Base-by-base conservation (phyloP, 1,140 invertebrate species). In the Drosophila pectinifera region DNA sequence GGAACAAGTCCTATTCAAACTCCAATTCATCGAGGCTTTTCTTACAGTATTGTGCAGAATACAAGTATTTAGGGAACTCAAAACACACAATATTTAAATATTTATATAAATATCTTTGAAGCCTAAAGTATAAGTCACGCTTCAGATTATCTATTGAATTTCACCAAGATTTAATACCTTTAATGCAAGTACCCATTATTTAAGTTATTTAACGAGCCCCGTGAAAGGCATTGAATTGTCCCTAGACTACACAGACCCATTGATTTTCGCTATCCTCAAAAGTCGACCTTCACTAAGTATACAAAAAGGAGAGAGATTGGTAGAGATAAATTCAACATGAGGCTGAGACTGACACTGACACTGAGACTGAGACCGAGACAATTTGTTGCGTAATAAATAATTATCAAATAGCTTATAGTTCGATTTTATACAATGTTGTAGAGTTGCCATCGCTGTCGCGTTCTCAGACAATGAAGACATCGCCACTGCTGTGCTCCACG, bases 381-480 rank as follows among this genome's bases (percentile, higher is more conserved):
- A 49, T 64, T 63, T 48, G 31, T 67, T 63, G 61, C 41, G 63
- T 62, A 78, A 88, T 88, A 83, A 91, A 79, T 91, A 80, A 61
- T 62, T 79, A 76, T 61, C 18, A 59, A 41, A 36, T 64, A 43
- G 56, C 43, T 72, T 45, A 53, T 20, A 46, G 65, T 38, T 61
- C 45, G 34, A 31, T 55, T 73, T 62, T 70, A 45, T 80, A 67
- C 55, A 73, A 56, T 54, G 43, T 34, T 38, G 16, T 48, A 53
- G 69, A 53, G 69, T 61, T 31, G 3, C 24, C 8, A 5, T 16
- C 8, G 18, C 24, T n/a, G 16, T 18, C n/a, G 48, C 28, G 7
- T 34, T 14, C 55, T 91, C 46, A 91, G 56, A 91, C 89, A 67
- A 91, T 91, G 48, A 91, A 91, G n/a, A 91, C 89, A 64, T 91